These are phyloP conservation scores for Phalacrocorax aristotelis DNA, from an alignment of 2,113 vertebrate species.

Conservation along the genomic window DNA sequence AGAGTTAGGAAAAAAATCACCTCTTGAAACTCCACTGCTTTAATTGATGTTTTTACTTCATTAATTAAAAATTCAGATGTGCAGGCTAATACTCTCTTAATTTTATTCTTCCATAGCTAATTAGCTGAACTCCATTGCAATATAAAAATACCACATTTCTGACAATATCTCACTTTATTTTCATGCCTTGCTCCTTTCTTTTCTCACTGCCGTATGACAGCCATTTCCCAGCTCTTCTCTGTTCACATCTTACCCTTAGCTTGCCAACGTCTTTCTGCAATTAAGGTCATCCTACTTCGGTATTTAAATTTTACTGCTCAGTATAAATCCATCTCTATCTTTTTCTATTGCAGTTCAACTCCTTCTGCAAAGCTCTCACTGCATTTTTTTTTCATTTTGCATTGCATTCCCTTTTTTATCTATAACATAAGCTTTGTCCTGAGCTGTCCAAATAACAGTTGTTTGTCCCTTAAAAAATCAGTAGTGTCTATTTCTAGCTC, in stretches of 20 bases:
- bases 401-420: background rate
- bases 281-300: background rate
- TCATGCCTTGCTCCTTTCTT: background rate
- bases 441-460: background rate
- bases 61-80: background rate
- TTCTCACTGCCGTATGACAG: background rate
- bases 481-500: background rate
- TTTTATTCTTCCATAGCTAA: background rate
- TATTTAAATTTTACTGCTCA: background rate
- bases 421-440: background rate
- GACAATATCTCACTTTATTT: background rate
- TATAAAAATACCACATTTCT: background rate
- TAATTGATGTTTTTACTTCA: background rate
- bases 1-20: background rate
- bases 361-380: background rate
- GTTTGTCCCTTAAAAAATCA: background rate
- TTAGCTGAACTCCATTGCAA: background rate
- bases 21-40: background rate
- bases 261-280: background rate
- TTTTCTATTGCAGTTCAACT: background rate
- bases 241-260: background rate
- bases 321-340: background rate
- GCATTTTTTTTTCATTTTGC: background rate
- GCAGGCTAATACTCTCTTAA: background rate
- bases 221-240: background rate